These are phyloP conservation scores for Protobothrops mucrosquamatus DNA, from an alignment of 2,113 vertebrate genomes.

Conservation along the genomic window DNA sequence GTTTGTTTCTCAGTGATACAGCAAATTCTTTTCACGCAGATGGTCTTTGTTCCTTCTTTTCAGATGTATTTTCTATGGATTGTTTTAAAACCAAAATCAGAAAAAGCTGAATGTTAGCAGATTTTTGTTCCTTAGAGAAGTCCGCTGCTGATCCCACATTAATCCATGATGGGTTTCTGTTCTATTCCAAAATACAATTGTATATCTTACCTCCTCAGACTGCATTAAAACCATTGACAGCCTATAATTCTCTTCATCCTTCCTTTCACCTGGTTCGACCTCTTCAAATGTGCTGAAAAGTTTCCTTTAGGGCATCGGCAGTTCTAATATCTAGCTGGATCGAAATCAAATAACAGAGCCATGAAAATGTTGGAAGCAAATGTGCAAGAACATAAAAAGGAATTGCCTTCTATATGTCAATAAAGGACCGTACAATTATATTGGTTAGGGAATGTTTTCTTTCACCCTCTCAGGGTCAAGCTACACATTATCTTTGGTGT, in stretches of 20 bases:
- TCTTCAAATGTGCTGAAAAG: background rate
- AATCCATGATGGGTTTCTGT: background rate
- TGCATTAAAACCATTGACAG: background rate
- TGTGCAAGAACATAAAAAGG: background rate
- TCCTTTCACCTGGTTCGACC: background rate
- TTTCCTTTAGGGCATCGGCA: background rate
- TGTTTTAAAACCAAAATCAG: background rate
- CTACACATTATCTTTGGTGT: background rate
- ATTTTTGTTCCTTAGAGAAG: background rate
- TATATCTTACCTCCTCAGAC: background rate
- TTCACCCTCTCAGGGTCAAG: background rate
- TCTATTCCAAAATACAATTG: background rate
- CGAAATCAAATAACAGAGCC: background rate
- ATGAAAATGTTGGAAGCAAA: slow-evolving; percentile 1
- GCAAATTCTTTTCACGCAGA: background rate
- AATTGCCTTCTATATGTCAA: background rate
- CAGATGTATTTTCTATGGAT: background rate
- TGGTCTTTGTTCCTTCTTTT: background rate
- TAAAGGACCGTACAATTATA: background rate
- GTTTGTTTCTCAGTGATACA: background rate
- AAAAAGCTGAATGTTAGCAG: background rate
- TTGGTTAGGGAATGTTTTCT: background rate
- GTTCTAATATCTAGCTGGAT: background rate
- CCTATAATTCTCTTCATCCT: background rate
- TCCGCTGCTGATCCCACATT: background rate